Evolutionary conservation across 2,797 vertebrate species (phyloP).

Genomic region (Apogon talboti): DNA sequence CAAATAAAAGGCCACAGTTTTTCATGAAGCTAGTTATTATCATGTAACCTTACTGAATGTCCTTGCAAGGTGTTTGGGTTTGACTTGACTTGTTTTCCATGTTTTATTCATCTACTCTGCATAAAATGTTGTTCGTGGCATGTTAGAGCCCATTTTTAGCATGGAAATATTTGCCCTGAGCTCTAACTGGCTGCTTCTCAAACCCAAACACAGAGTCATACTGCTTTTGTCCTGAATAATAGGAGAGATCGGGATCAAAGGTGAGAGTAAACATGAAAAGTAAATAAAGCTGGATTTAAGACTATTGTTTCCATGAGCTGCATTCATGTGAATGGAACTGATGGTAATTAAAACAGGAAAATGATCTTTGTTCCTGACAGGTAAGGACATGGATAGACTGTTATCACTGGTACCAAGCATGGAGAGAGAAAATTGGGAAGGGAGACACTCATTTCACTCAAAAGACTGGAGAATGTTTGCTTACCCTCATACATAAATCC

Average conservation of each 20-base stretch:
- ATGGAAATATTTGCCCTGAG: background rate
- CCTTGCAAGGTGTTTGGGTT: background rate
- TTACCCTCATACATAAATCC: conserved; percentile 74
- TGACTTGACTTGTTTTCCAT: background rate
- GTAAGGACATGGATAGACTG: background rate
- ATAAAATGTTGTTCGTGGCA: background rate
- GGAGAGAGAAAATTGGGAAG: background rate
- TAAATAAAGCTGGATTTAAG: background rate
- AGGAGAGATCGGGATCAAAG: background rate
- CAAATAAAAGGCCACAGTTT: background rate
- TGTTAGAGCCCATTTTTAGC: background rate
- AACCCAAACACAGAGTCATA: background rate
- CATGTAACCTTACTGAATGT: background rate
- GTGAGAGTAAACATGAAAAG: background rate
- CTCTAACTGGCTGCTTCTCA: conserved; percentile 9
- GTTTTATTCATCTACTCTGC: background rate
- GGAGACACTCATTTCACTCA: background rate
- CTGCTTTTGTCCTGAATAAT: background rate
- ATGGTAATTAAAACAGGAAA: background rate
- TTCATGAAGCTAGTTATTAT: background rate
- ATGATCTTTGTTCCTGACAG: background rate
- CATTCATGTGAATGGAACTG: background rate
- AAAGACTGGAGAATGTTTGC: conserved; percentile 11
- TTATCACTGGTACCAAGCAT: background rate
- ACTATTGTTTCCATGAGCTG: background rate